Base-by-base conservation (phyloP, 2,113 vertebrate species). In the Thinocorus orbignyianus region DNA sequence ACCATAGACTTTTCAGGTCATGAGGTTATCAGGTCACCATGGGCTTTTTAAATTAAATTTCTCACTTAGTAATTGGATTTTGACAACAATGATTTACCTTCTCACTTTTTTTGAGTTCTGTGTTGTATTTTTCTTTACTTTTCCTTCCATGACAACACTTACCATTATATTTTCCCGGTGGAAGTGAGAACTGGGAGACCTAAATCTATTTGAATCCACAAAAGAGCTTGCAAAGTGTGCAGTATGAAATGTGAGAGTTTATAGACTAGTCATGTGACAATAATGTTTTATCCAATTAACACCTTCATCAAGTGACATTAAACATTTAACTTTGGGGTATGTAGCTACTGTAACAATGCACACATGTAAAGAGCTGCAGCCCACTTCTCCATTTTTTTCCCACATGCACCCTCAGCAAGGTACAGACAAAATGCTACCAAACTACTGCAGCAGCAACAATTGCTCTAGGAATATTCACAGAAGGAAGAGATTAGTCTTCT, bases 31-130 rank as follows among this genome's bases (percentile, higher is more conserved):
- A 91, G 57, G 52, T 96, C 74, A 93, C 12, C 28, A 41, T 49
- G 64, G 33, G 57, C 69, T 78, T 92, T 91, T 94, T 72, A 69
- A 81, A 95, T 95, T 86, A 70, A 41, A 20, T 84, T 62, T 90
- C 68, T 96, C 81, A 83, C 41, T 87, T 83, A 51, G n/a, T 85
- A 72, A 92, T 16, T 86, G 30, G 37, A 77, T 90, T 94, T 62
- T 86, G 49, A 86, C 57, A 69, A 74, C 46, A 84, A 57, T 77
- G 41, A 70, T 22, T 93, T 94, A 33, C 13, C 23, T 74, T 92
- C 39, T 76, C 22, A 81, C 18, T 86, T 70, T 81, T 62, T 81
- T 80, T 39, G 17, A 89, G 39, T 72, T 82, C 13, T 42, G 39
- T 31, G 22, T 14, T 11, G 6, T 0, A 0, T 7, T 57, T 33